phyloP scores from a whole-genome alignment of 2,888 invertebrate genomes.

The Leptothorax acervorum region DNA sequence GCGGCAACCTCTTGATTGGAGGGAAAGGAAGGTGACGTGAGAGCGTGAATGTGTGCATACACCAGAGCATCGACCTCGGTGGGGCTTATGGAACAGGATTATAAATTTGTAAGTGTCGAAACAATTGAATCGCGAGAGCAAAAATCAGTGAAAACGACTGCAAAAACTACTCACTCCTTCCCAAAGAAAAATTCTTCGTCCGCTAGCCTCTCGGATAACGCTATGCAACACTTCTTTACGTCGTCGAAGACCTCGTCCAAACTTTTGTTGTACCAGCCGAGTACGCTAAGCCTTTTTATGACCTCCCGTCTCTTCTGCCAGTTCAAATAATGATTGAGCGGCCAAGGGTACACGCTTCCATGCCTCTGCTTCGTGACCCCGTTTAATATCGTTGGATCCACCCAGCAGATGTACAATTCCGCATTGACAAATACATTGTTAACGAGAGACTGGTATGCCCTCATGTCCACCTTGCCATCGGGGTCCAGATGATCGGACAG shows the following conservation, averaged over 20 bases:
- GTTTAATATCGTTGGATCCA: conserved; percentile 92
- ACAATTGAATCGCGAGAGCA: background rate
- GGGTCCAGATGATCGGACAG: conserved; percentile 91
- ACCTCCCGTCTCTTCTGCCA: conserved; percentile 91
- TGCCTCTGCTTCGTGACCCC: conserved; percentile 94
- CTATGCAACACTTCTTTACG: conserved; percentile 94
- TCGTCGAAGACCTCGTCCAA: conserved; percentile 92
- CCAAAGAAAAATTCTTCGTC: conserved; percentile 94
- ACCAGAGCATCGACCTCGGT: conserved; percentile 93
- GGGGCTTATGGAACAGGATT: conserved; percentile 86
- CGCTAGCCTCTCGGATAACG: conserved; percentile 94
- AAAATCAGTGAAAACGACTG: background rate
- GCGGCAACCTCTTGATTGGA: conserved; percentile 79
- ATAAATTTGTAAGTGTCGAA: conserved; percentile 15
- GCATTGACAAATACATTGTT: conserved; percentile 96
- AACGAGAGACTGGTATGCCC: conserved; percentile 96
- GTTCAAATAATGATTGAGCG: conserved; percentile 93
- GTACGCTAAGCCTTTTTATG: conserved; percentile 90
- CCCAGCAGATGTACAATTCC: conserved; percentile 96
- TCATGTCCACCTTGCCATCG: conserved; percentile 93
- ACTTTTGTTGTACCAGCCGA: conserved; percentile 94
- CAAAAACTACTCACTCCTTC: conserved; percentile 87
- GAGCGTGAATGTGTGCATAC: conserved; percentile 88
- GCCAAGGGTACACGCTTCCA: conserved; percentile 97
- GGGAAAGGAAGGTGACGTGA: conserved; percentile 85